phyloP scores from a whole-genome alignment of 2,113 vertebrate species.

The Leptocoma aspasia region DNA sequence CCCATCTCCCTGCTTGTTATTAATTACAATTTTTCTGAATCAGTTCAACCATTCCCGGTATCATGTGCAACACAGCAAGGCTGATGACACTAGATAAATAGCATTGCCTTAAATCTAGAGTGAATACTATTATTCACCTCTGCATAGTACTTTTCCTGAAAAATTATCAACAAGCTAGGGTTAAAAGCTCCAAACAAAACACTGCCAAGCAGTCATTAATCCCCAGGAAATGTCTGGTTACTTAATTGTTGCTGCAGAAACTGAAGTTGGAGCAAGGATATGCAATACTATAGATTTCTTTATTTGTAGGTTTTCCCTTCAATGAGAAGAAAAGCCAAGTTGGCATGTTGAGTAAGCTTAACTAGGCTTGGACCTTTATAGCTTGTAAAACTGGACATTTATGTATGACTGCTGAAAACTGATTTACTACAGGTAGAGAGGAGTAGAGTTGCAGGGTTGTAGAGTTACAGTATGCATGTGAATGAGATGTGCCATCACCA shows the following conservation, averaged over 20 bases:
- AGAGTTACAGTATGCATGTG: not conserved
- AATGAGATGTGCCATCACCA: not conserved
- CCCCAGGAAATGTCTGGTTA: not conserved
- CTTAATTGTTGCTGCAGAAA: constrained; percentile 46
- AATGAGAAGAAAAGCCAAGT: not conserved
- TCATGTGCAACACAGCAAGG: not conserved
- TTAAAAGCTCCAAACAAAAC: constrained; percentile 52
- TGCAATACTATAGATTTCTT: not conserved
- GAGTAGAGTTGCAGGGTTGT: not conserved
- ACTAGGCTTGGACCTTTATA: not conserved
- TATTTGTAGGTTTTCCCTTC: constrained; percentile 14
- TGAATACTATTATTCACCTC: constrained; percentile 40
- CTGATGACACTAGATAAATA: constrained; percentile 2
- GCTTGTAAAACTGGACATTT: constrained; percentile 32
- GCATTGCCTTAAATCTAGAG: not conserved
- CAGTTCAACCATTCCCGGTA: not conserved
- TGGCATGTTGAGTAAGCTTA: not conserved
- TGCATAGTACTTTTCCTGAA: constrained; percentile 44
- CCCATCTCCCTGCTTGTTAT: not conserved
- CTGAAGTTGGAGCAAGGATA: not conserved
- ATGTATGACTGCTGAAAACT: not conserved
- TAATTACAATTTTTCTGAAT: constrained; percentile 15
- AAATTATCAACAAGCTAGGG: constrained; percentile 50
- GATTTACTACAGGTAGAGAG: not conserved
- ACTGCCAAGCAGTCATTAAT: constrained; percentile 41